Evolutionary conservation across 2,888 invertebrate genomes (phyloP).

Genomic region (Adelphocoris suturalis): DNA sequence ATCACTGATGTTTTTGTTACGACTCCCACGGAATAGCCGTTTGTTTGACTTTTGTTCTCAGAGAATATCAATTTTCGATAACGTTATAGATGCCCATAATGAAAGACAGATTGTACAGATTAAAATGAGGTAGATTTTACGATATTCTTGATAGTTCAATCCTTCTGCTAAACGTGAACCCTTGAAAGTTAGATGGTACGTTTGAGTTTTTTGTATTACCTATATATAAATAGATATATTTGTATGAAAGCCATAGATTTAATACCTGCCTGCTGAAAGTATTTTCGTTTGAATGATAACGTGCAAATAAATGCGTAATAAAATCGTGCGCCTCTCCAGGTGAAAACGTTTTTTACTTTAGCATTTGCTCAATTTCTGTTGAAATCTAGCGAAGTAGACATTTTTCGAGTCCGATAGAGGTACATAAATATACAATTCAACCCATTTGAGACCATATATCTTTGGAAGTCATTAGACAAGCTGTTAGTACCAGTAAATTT

Average conservation of each 20-base stretch:
- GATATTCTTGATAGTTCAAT: slow-evolving; percentile 16
- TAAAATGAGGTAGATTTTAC: slow-evolving; percentile 1
- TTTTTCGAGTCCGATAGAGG: background rate
- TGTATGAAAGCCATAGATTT: slow-evolving; percentile 12
- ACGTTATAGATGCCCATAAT: background rate
- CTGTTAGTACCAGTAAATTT: too few relatives aligned
- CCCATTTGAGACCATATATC: too few relatives aligned
- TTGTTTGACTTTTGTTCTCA: too few relatives aligned
- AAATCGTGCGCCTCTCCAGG: slow-evolving; percentile 11
- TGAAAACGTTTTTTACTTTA: slow-evolving; percentile 38
- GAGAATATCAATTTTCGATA: background rate
- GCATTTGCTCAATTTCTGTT: slow-evolving; percentile 62
- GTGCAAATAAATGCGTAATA: background rate
- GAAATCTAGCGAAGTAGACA: background rate
- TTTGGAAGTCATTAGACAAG: too few relatives aligned
- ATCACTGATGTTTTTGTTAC: too few relatives aligned
- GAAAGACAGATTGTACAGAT: slow-evolving; percentile 49
- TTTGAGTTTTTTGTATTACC: background rate
- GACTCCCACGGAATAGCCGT: too few relatives aligned
- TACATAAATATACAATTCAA: too few relatives aligned
- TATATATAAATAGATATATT: slow-evolving; percentile 18
- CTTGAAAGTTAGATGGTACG: background rate
- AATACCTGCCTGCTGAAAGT: background rate
- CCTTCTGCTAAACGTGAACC: background rate
- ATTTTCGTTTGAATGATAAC: slow-evolving; percentile 29